Conservation (phyloP, 2,888 invertebrate species). For the Acanthoscelides obtectus region DNA sequence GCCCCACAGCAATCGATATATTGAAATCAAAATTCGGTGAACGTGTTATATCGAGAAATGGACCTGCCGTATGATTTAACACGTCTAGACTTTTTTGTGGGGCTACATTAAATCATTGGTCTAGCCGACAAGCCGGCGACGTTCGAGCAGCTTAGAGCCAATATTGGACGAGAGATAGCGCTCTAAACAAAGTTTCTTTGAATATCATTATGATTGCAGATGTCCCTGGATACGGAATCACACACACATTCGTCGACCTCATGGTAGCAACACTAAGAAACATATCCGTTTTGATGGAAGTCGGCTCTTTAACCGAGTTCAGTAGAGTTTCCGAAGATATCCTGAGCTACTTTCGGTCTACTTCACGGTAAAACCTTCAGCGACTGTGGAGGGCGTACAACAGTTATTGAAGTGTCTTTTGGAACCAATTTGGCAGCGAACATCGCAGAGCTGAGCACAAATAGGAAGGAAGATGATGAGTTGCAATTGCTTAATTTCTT, state of each 20-base stretch:
- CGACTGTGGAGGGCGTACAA: constrained; percentile 69
- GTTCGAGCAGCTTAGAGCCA: too few relatives aligned
- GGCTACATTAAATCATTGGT: too few relatives aligned
- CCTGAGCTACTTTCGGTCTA: constrained; percentile 66
- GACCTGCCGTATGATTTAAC: too few relatives aligned
- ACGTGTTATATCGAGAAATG: too few relatives aligned
- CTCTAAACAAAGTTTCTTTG: too few relatives aligned
- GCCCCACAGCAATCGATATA: too few relatives aligned
- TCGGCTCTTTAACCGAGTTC: constrained; percentile 65
- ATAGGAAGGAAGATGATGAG: neutral
- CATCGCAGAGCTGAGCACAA: constrained; percentile 37
- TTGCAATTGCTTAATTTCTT: too few relatives aligned
- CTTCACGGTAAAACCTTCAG: constrained; percentile 67
- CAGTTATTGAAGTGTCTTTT: constrained; percentile 74
- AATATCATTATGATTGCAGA: constrained; percentile 49
- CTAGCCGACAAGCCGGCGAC: too few relatives aligned
- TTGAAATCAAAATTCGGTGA: too few relatives aligned
- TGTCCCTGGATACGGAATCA: constrained; percentile 70
- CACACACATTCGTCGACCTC: constrained; percentile 68
- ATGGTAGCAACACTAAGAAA: constrained; percentile 61
- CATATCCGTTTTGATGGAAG: constrained; percentile 65
- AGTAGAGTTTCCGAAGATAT: constrained; percentile 76
- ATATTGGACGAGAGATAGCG: too few relatives aligned
- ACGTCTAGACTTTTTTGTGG: too few relatives aligned
- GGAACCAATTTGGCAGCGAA: constrained; percentile 63